Percentiles rank a stretch among this genome's conserved stretches.
These are phyloP conservation scores for Lasioglossum albipes DNA, from an alignment of 1,140 invertebrate species.

Conservation along the genomic window DNA sequence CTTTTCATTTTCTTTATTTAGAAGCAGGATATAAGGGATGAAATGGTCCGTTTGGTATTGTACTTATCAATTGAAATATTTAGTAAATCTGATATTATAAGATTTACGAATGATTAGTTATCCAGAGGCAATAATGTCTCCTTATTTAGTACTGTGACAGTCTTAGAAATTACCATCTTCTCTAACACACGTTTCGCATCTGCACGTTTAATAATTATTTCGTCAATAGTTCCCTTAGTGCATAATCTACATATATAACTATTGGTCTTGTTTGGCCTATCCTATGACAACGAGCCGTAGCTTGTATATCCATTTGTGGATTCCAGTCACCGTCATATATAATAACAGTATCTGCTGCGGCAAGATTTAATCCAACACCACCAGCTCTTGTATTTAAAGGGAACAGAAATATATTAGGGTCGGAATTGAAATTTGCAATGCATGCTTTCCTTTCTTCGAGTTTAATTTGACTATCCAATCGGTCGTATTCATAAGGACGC, in stretches of 20 bases:
- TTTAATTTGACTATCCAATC: slow-evolving; percentile 84
- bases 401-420: slow-evolving; percentile 82
- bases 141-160: not conserved
- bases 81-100: too few species aligned
- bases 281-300: slow-evolving; percentile 89
- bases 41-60: too few species aligned
- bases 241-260: slow-evolving; percentile 85
- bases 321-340: slow-evolving; percentile 90
- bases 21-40: too few species aligned
- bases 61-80: too few species aligned
- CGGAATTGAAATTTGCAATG: slow-evolving; percentile 81
- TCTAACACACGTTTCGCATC: slow-evolving; percentile 85
- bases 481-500: slow-evolving; percentile 80
- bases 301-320: slow-evolving; percentile 89
- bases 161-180: slow-evolving; percentile 85
- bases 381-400: slow-evolving; percentile 84
- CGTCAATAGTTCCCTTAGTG: slow-evolving; percentile 86
- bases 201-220: slow-evolving; percentile 82
- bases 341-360: slow-evolving; percentile 88
- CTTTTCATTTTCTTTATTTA: too few species aligned
- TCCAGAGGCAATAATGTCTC: slow-evolving; percentile 31
- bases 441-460: slow-evolving; percentile 71
- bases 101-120: too few species aligned
- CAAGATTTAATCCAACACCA: slow-evolving; percentile 88
- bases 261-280: slow-evolving; percentile 89